phyloP scores from a whole-genome alignment of 2,113 vertebrate genomes.

The Narcine bancroftii region DNA sequence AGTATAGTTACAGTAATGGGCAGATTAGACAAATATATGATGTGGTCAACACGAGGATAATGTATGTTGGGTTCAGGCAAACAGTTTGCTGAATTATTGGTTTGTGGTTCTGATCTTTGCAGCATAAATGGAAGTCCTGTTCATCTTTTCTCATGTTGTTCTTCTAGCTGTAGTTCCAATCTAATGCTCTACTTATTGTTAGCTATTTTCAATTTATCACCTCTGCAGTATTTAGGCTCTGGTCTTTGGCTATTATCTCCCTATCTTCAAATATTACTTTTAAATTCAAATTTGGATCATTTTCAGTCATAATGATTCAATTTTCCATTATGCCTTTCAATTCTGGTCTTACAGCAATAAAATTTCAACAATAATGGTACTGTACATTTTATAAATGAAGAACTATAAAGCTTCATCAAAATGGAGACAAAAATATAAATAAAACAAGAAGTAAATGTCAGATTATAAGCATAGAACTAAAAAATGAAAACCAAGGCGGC shows the following conservation, averaged over 20 bases:
- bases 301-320: not conserved
- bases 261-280: not conserved
- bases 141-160: not conserved
- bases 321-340: not conserved
- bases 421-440: not conserved
- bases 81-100: not conserved
- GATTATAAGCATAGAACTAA: not conserved
- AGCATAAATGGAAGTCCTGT: not conserved
- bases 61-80: no score
- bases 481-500: not conserved
- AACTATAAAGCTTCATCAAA: not conserved
- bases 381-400: not conserved
- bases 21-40: no score
- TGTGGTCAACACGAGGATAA: no score
- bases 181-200: not conserved
- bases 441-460: not conserved
- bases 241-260: not conserved
- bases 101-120: not conserved
- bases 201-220: not conserved
- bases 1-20: no score
- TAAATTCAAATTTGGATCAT: not conserved
- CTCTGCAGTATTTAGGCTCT: not conserved
- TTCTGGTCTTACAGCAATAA: not conserved
- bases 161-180: not conserved
- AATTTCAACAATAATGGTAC: not conserved